A percentile compares a stretch with the other conserved stretches of the same genome.
Conservation (phyloP, 2,113 vertebrate genomes). For the Martes martes region DNA sequence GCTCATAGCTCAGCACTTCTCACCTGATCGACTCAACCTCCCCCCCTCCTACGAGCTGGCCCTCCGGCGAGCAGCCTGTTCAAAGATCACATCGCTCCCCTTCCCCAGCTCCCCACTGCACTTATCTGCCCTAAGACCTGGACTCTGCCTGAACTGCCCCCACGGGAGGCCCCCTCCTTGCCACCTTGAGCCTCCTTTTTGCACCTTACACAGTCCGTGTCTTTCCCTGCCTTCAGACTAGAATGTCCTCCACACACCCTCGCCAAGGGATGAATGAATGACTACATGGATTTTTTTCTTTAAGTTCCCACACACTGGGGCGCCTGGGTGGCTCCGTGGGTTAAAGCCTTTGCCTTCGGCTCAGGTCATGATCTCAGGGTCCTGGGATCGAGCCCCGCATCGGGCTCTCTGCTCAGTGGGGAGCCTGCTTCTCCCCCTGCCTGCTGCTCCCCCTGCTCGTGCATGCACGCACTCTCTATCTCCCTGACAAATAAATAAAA, state of each 20-base stretch:
- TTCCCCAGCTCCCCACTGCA: background rate
- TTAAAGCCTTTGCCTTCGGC: no score
- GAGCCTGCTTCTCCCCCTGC: no score
- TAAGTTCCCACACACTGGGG: no score
- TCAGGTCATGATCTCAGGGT: no score
- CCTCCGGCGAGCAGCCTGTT: background rate
- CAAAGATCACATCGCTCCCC: background rate
- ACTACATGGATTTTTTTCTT: background rate
- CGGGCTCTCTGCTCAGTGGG: no score
- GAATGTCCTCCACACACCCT: background rate
- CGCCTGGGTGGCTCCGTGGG: no score
- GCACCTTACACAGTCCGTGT: background rate
- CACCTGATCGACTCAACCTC: background rate
- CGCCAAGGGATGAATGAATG: background rate
- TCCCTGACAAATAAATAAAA: no score
- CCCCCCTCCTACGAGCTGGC: background rate
- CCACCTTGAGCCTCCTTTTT: background rate
- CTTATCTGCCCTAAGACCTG: background rate
- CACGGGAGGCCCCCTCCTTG: fast-evolving
- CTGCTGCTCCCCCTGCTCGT: no score
- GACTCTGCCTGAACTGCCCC: background rate
- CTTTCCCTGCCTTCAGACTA: background rate
- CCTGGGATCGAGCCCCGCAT: no score
- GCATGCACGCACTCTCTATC: no score
- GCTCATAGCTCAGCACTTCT: background rate